phyloP scores from a whole-genome alignment of 2,888 invertebrate species.

The Melangyna quadrimaculata region DNA sequence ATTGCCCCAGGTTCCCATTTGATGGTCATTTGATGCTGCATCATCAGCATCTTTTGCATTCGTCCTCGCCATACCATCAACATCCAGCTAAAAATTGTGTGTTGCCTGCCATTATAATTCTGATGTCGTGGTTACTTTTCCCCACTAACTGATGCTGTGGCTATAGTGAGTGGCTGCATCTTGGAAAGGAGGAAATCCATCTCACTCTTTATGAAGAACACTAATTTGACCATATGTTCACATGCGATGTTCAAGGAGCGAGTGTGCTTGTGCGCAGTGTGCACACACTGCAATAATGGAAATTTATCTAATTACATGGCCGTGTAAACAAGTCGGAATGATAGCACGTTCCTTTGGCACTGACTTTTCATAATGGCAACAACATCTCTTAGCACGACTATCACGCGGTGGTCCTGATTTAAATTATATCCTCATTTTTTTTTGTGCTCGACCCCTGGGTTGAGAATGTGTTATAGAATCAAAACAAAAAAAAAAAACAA shows the following conservation, averaged over 20 bases:
- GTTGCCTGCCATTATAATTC: conserved; percentile 57
- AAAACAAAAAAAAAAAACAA: not conserved
- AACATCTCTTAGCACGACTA: conserved; percentile 56
- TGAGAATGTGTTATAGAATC: not conserved
- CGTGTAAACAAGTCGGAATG: conserved; percentile 71
- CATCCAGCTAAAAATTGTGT: conserved; percentile 15
- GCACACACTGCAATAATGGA: conserved; percentile 48
- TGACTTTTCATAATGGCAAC: conserved; percentile 22
- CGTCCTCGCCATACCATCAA: conserved; percentile 16
- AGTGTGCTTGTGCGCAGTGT: not conserved
- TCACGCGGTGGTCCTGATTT: conserved; percentile 49
- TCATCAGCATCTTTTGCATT: conserved; percentile 45
- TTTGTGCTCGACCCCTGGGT: not conserved
- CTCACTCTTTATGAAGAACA: conserved; percentile 40
- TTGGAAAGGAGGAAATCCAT: conserved; percentile 55
- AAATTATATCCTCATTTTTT: not conserved
- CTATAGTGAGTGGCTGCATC: not conserved
- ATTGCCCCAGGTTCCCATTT: conserved; percentile 64
- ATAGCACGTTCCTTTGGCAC: conserved; percentile 60
- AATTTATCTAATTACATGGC: conserved; percentile 72
- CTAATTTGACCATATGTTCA: conserved; percentile 68
- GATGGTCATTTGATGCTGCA: conserved; percentile 64
- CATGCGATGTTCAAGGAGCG: conserved; percentile 49
- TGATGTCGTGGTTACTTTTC: conserved; percentile 32
- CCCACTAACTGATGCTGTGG: not conserved